These are phyloP conservation scores for Phyllostomus discolor DNA, from an alignment of 2,113 vertebrate genomes.

Conservation along the genomic window DNA sequence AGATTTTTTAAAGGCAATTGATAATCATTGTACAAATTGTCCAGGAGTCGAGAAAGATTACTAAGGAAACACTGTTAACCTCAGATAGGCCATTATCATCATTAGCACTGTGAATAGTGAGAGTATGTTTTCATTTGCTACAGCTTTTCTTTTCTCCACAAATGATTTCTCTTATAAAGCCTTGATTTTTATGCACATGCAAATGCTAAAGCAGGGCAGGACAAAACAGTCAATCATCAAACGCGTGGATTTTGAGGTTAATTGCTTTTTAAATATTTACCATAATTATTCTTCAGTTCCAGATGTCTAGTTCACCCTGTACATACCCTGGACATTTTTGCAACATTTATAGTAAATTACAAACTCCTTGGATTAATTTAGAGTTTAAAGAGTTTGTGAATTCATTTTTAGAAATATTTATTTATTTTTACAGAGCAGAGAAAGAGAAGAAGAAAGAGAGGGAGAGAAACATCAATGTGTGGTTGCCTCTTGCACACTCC, in stretches of 20 bases:
- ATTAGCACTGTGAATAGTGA: background rate
- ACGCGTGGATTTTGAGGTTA: background rate
- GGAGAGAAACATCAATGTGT: no score
- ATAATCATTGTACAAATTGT: background rate
- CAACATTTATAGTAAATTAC: background rate
- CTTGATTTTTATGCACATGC: background rate
- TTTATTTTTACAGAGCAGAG: no score
- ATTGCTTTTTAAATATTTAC: constrained; percentile 15
- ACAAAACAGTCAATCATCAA: background rate
- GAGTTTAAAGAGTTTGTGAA: background rate
- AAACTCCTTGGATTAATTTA: background rate
- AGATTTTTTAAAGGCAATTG: background rate
- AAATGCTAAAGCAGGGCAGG: background rate
- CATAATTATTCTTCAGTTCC: background rate
- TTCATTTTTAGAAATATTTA: background rate
- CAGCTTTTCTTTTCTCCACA: background rate
- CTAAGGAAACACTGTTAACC: background rate
- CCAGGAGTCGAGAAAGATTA: background rate
- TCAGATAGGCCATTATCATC: background rate
- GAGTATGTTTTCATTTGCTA: background rate
- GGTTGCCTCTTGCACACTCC: no score
- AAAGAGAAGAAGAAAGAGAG: no score
- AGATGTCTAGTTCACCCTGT: background rate
- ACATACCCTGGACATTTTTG: background rate
- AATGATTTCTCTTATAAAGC: background rate